A percentile compares a stretch with the other conserved stretches of the same genome.
Conservation (phyloP, 2,888 invertebrate genomes). For the Helobdella robusta region DNA sequence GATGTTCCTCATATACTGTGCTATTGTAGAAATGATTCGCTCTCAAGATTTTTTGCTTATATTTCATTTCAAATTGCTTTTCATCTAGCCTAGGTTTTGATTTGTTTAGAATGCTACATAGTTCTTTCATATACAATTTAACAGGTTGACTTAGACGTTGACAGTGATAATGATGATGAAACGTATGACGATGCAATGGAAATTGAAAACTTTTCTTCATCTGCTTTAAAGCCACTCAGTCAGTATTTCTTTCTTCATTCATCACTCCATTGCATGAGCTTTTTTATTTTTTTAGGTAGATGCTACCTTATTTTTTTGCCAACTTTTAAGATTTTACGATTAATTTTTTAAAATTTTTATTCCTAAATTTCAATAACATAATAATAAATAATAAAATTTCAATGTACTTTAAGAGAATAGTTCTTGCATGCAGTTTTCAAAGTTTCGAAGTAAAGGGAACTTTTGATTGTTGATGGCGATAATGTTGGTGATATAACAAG, state of each 20-base stretch:
- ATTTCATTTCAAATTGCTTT: neutral
- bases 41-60: no score
- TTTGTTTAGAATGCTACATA: neutral
- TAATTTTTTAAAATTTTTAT: neutral
- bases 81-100: neutral
- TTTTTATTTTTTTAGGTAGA: neutral
- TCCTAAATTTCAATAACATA: no score
- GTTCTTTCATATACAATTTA: neutral
- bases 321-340: neutral
- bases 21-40: no score
- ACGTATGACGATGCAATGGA: no score
- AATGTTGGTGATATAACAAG: no score
- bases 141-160: neutral
- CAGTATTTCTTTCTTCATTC: neutral
- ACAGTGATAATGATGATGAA: neutral
- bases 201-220: neutral
- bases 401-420: no score
- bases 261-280: neutral
- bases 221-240: neutral
- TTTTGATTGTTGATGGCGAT: no score
- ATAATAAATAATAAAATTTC: no score
- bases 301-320: neutral
- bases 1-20: no score
- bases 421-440: no score
- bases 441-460: no score